A percentile compares a stretch with the other conserved stretches of the same genome.
These are phyloP conservation scores for Polydrusus cervinus DNA, from an alignment of 2,888 invertebrate species.

Conservation along the genomic window DNA sequence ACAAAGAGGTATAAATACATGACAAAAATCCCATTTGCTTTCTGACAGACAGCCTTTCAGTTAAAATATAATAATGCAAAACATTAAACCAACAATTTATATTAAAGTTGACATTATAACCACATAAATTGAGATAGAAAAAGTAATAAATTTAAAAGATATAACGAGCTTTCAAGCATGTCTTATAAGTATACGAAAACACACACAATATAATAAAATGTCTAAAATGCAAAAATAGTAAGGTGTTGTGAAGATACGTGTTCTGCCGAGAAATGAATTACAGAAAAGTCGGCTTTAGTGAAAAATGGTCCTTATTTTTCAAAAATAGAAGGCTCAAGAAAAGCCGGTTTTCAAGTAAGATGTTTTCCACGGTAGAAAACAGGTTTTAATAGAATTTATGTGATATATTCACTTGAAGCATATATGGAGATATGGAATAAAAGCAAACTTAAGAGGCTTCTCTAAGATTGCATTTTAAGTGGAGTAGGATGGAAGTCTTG, in stretches of 20 bases:
- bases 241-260: slow-evolving; percentile 48
- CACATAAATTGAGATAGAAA: slow-evolving; percentile 8
- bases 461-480: neutral
- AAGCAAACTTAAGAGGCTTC: slow-evolving; percentile 3
- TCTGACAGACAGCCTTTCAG: too few relatives aligned
- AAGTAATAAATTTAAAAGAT: slow-evolving; percentile 35
- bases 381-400: slow-evolving; percentile 41
- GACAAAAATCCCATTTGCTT: too few relatives aligned
- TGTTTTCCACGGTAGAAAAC: neutral
- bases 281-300: slow-evolving; percentile 44
- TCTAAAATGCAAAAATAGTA: slow-evolving; percentile 41
- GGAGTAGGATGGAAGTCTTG: too few relatives aligned
- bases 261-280: slow-evolving; percentile 42
- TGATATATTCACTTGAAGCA: slow-evolving; percentile 24
- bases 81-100: neutral
- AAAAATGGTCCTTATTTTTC: slow-evolving; percentile 49
- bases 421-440: neutral
- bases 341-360: slow-evolving; percentile 12
- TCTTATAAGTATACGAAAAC: slow-evolving; percentile 36
- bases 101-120: slow-evolving; percentile 2
- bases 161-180: slow-evolving; percentile 35
- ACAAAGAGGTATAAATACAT: too few relatives aligned
- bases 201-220: slow-evolving; percentile 47
- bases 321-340: slow-evolving; percentile 21
- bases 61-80: neutral